These are phyloP conservation scores for Ceratina japonica DNA, from an alignment of 1,140 invertebrate species.

Conservation along the genomic window DNA sequence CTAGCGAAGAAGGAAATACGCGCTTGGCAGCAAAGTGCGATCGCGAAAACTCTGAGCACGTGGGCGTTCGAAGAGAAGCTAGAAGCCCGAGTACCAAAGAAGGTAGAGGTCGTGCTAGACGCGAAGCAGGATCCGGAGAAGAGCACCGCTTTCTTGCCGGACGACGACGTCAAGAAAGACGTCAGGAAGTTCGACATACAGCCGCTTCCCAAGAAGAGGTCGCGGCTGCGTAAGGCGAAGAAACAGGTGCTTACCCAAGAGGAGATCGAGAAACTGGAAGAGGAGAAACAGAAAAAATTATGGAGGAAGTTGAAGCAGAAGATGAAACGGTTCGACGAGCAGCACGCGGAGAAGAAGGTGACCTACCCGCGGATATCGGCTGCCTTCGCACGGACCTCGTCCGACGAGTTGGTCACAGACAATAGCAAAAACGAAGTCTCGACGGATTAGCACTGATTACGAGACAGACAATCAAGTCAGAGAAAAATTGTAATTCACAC, in stretches of 20 bases:
- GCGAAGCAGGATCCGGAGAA: neutral
- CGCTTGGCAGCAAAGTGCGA: conserved; percentile 27
- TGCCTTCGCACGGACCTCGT: neutral
- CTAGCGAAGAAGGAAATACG: conserved; percentile 32
- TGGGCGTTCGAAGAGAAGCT: neutral
- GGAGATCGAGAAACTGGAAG: neutral
- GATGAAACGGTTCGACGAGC: neutral
- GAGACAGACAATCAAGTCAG: neutral
- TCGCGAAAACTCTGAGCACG: conserved; percentile 9
- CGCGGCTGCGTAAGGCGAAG: neutral
- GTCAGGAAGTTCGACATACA: too few relatives aligned
- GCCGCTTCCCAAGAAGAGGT: neutral
- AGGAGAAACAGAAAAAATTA: neutral
- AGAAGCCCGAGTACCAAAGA: accelerated
- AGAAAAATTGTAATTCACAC: neutral
- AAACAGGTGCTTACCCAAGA: neutral
- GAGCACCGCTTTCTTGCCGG: neutral
- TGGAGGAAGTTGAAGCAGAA: neutral
- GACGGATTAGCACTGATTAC: too few relatives aligned
- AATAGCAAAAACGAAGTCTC: too few relatives aligned
- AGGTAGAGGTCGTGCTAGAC: neutral
- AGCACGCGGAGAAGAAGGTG: too few relatives aligned
- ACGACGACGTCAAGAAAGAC: too few relatives aligned
- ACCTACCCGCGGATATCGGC: conserved; percentile 20
- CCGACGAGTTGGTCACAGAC: neutral